Percentiles rank a stretch among this genome's conserved stretches.
Evolutionary conservation across 2,888 invertebrate species (phyloP).

Genomic region (Melieria picta): DNA sequence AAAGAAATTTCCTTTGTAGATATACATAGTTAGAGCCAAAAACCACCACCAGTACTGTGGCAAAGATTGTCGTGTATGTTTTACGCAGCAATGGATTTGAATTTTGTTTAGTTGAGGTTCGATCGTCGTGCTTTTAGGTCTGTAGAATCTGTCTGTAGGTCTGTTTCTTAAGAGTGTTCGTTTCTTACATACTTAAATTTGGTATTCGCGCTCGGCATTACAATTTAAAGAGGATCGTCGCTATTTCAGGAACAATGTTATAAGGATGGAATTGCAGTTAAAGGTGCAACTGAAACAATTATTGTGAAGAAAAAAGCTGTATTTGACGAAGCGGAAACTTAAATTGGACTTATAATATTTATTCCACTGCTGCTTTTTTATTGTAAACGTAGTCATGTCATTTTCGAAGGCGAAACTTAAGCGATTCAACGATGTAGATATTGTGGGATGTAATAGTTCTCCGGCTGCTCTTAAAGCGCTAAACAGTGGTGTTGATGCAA

Average conservation of each 20-base stretch:
- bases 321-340: conserved; percentile 25
- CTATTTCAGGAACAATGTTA: background rate
- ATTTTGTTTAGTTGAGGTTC: too few relatives aligned
- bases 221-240: too few relatives aligned
- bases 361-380: conserved; percentile 1
- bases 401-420: conserved; percentile 66
- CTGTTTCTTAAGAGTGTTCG: too few relatives aligned
- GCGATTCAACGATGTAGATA: conserved; percentile 64
- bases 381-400: conserved; percentile 50
- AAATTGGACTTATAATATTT: background rate
- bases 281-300: background rate
- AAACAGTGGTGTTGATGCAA: conserved; percentile 45
- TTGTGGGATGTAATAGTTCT: conserved; percentile 50
- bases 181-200: too few relatives aligned
- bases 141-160: too few relatives aligned
- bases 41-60: too few relatives aligned
- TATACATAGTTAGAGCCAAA: too few relatives aligned
- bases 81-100: too few relatives aligned
- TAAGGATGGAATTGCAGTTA: background rate
- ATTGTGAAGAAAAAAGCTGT: conserved; percentile 10
- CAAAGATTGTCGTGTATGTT: too few relatives aligned
- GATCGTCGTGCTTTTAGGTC: too few relatives aligned
- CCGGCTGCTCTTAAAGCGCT: conserved; percentile 44
- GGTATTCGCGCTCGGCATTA: too few relatives aligned
- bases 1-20: too few relatives aligned